These are phyloP conservation scores for Amphiprion clarkii DNA, from an alignment of 2,797 vertebrate species.

Conservation along the genomic window DNA sequence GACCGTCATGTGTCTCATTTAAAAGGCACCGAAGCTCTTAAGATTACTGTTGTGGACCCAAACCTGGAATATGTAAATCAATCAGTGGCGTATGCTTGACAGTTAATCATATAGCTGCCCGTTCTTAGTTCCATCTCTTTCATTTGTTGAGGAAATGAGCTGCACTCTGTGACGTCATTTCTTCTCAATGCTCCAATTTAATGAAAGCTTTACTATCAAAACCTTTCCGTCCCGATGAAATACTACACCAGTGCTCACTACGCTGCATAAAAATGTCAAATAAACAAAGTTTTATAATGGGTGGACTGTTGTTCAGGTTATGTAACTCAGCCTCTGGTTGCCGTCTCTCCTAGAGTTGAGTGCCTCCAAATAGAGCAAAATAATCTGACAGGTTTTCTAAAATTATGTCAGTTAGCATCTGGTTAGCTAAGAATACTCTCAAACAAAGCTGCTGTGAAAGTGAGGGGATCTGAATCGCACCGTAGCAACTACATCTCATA, in stretches of 20 bases:
- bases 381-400: neutral
- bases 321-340: slow-evolving; percentile 1
- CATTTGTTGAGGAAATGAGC: slow-evolving; percentile 43
- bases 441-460: neutral
- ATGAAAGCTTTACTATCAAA: slow-evolving; percentile 19
- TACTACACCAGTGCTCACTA: neutral
- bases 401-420: neutral
- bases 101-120: slow-evolving; percentile 67
- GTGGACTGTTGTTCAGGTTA: neutral
- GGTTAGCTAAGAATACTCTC: neutral
- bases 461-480: neutral
- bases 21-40: slow-evolving; percentile 56
- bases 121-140: slow-evolving; percentile 27
- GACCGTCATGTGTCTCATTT: slow-evolving; percentile 63
- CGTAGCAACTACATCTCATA: no score
- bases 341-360: neutral
- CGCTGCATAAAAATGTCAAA: neutral
- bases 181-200: slow-evolving; percentile 28
- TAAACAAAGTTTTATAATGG: neutral
- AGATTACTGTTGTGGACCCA: slow-evolving; percentile 44
- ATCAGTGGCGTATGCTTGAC: slow-evolving; percentile 58
- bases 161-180: slow-evolving; percentile 37
- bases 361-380: neutral
- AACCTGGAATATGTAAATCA: slow-evolving; percentile 62
- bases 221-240: neutral